Base-by-base conservation (phyloP, 1,140 invertebrate genomes). In the Cepaea nemoralis region DNA sequence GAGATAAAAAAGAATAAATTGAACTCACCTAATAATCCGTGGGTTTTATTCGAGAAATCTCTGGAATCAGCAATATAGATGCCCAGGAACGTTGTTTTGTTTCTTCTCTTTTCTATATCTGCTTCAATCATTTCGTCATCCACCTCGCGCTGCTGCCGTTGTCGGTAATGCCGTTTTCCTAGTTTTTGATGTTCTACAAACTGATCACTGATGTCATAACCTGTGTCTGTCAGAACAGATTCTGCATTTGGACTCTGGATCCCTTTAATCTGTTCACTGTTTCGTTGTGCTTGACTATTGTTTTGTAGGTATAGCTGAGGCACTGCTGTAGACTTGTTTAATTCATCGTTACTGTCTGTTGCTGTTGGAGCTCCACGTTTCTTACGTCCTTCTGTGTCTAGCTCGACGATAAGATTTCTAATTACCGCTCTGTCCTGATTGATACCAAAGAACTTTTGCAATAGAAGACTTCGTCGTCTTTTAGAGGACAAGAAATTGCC, bases 1-100 rank as follows among this genome's bases (percentile, higher is more conserved):
- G n/a, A n/a, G n/a, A n/a, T n/a, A n/a, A n/a, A n/a, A n/a, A n/a
- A n/a, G n/a, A 45, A 10, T 45, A 45, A 10, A 45, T 16, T 45
- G n/a, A 8, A 55, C 50, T 74, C n/a, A 81, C 80, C 80, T 81
- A 81, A 75, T 19, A 81, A 63, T 1, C 80, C 80, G 31, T 81
- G 80, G 8, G 80, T 81, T 31, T 66, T 55, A 33, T 73, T 73
- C 0, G 80, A 81, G n/a, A 81, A 75, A 33, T 66, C 80, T 45
- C 80, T 59, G 19, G 71, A 50, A 35, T 81, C 80, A 5, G 80
- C 37, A 35, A 81, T 63, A 39, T 81, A 81, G 3, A 81, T 33
- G 0, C 80, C 80, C 27, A 81, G 70, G 50, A 35, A 81, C 0
- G 40, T 63, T 6, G 70, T 66, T 22, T 33, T 59, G 16, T 77